These are phyloP conservation scores for Crax fasciolata DNA, from an alignment of 2,797 vertebrate species.

Conservation along the genomic window DNA sequence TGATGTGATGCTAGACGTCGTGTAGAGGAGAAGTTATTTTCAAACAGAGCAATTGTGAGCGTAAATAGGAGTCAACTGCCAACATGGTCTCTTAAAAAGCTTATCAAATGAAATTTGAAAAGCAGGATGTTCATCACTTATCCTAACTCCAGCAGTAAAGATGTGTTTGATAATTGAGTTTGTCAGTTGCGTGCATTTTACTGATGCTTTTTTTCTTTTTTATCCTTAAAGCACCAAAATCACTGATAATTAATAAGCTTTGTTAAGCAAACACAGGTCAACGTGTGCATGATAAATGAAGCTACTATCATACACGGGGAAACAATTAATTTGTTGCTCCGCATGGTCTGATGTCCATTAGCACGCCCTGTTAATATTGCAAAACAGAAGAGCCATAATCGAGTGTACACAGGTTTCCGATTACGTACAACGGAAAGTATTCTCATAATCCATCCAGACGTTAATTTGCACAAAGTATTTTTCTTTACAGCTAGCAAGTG, in stretches of 20 bases:
- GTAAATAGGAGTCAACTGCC: neutral
- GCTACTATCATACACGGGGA: conserved; percentile 76
- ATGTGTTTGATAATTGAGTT: conserved; percentile 53
- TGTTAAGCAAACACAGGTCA: conserved; percentile 84
- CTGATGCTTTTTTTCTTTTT: conserved; percentile 71
- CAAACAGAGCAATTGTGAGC: neutral
- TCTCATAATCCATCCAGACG: conserved; percentile 77
- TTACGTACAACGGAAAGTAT: conserved; percentile 59
- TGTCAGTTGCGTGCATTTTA: conserved; percentile 76
- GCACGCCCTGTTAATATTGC: conserved; percentile 80
- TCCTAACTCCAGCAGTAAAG: neutral
- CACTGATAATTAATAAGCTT: conserved; percentile 89
- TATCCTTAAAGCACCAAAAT: conserved; percentile 81
- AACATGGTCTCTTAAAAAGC: neutral
- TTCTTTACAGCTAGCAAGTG: neutral
- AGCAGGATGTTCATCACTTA: neutral
- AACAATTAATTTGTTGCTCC: conserved; percentile 75
- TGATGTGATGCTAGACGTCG: accelerated
- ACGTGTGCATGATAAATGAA: conserved; percentile 86
- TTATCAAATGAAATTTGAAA: neutral
- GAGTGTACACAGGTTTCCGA: conserved; percentile 79
- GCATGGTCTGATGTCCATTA: conserved; percentile 76
- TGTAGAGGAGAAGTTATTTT: neutral
- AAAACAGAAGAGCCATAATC: conserved; percentile 77
- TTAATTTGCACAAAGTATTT: conserved; percentile 65